phyloP scores from a whole-genome alignment of 2,797 vertebrate genomes.

The Melopsittacus undulatus region DNA sequence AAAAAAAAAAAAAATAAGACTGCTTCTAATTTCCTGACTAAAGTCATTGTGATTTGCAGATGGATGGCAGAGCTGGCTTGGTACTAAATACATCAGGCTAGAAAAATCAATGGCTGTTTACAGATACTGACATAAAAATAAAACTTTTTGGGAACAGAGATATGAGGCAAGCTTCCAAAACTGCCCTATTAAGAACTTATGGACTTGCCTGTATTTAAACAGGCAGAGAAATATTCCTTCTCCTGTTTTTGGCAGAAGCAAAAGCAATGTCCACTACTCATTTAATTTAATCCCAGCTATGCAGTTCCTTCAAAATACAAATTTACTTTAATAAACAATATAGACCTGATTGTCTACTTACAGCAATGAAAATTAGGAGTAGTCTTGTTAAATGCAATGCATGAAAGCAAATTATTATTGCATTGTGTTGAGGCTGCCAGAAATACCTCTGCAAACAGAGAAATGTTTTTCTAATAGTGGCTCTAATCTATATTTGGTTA shows the following conservation, averaged over 20 bases:
- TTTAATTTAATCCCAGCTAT: neutral
- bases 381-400: neutral
- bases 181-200: neutral
- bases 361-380: neutral
- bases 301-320: neutral
- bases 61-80: conserved; percentile 15
- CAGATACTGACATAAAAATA: conserved; percentile 49
- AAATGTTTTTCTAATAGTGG: neutral
- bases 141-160: conserved; percentile 14
- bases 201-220: neutral
- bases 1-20: neutral
- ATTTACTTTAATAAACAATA: neutral
- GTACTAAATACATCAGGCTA: conserved; percentile 51
- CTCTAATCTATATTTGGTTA: neutral
- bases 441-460: fast-evolving
- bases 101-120: conserved; percentile 63
- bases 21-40: conserved; percentile 41
- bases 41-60: conserved; percentile 28
- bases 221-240: neutral
- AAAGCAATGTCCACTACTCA: neutral
- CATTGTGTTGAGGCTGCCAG: neutral
- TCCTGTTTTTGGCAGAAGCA: neutral
- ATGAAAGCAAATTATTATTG: neutral
- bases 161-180: conserved; percentile 22
- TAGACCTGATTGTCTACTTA: neutral